phyloP scores from a whole-genome alignment of 2,888 invertebrate genomes.

The Eupsilia transversa region DNA sequence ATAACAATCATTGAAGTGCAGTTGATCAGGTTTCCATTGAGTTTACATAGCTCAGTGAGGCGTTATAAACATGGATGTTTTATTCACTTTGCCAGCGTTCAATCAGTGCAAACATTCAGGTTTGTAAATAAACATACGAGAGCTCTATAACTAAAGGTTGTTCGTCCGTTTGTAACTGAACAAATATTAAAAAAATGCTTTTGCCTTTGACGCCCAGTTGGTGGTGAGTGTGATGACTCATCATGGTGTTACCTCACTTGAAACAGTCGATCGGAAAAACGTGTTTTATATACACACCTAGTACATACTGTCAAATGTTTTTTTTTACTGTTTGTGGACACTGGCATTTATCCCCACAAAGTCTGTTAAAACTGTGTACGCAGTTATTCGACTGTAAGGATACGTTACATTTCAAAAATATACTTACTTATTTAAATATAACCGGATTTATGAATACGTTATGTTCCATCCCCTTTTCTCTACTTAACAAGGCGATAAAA shows the following conservation, averaged over 20 bases:
- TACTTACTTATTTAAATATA: background rate
- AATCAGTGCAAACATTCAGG: constrained; percentile 1
- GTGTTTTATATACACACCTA: background rate
- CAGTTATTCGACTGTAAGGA: background rate
- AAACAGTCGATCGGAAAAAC: constrained; percentile 5
- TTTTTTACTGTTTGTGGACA: background rate
- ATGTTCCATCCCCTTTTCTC: background rate
- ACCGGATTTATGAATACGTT: background rate
- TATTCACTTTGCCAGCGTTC: background rate
- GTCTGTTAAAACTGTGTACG: background rate
- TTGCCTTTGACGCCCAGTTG: constrained; percentile 3
- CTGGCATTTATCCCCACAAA: background rate
- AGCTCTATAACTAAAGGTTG: background rate
- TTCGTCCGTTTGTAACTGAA: constrained; percentile 19
- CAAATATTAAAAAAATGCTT: constrained; percentile 24
- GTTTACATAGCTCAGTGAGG: background rate
- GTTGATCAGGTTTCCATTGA: background rate
- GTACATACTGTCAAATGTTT: background rate
- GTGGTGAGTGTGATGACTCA: background rate
- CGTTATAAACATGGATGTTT: background rate
- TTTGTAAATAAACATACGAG: constrained; percentile 8
- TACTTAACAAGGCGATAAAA: no score
- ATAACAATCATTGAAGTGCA: constrained; percentile 10
- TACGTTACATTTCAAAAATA: background rate
- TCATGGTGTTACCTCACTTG: constrained; percentile 9